A percentile compares a stretch with the other conserved stretches of the same genome.
Evolutionary conservation across 1,140 invertebrate species (phyloP).

Genomic region (Apolygus lucorum): DNA sequence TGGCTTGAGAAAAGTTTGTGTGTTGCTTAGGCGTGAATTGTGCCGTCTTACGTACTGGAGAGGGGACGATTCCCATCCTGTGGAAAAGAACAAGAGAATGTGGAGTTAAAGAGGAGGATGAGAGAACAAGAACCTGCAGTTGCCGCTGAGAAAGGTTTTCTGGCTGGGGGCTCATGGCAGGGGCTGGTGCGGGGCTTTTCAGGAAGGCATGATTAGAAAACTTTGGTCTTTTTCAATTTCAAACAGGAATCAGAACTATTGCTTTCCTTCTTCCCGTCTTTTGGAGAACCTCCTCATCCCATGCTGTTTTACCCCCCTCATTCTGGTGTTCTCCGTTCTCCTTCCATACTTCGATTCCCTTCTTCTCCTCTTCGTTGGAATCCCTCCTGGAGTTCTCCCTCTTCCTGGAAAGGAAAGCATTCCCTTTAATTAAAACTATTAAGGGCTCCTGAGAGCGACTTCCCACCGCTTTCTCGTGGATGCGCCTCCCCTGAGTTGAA

Average conservation of each 20-base stretch:
- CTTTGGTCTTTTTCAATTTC: conserved; percentile 24
- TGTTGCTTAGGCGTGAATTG: neutral
- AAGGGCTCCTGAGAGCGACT: too few species aligned
- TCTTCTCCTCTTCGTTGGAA: too few species aligned
- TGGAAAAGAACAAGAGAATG: neutral
- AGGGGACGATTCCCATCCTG: neutral
- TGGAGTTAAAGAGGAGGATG: neutral
- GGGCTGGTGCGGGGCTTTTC: neutral
- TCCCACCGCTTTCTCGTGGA: too few species aligned
- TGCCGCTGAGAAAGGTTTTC: neutral
- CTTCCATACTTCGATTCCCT: too few species aligned
- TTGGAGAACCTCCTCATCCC: neutral
- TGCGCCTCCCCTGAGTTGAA: too few species aligned
- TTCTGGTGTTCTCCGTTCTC: too few species aligned
- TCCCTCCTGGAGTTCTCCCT: too few species aligned
- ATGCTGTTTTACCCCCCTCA: too few species aligned
- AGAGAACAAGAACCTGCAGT: neutral
- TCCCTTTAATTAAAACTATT: too few species aligned
- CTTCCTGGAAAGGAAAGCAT: too few species aligned
- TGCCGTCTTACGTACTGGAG: neutral
- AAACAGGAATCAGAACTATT: conserved; percentile 22
- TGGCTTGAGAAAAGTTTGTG: neutral
- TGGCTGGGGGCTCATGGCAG: neutral
- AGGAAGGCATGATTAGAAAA: conserved; percentile 22
- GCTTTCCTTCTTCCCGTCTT: neutral